Evolutionary conservation across 2,113 vertebrate genomes (phyloP).

Genomic region (Pipra filicauda): DNA sequence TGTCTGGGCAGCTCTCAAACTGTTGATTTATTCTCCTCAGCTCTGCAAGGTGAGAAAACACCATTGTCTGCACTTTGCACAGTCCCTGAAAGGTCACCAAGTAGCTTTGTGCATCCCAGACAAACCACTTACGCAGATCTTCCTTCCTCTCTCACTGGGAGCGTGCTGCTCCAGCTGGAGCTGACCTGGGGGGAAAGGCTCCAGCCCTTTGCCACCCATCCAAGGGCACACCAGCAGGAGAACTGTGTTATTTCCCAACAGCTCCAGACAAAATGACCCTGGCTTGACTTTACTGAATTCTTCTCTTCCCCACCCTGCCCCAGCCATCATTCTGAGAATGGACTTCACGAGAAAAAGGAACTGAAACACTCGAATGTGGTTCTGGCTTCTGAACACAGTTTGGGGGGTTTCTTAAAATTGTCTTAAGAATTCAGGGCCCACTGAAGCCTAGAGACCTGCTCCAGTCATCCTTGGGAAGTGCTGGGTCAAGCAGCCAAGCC

Average conservation of each 20-base stretch:
- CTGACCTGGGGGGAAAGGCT: background rate
- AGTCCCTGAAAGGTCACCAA: background rate
- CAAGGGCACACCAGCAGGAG: rapidly evolving
- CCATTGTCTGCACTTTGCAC: background rate
- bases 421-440: background rate
- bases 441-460: background rate
- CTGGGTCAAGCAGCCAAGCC: background rate
- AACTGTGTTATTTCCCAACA: background rate
- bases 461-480: background rate
- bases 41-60: background rate
- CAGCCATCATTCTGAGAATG: background rate
- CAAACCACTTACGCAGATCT: background rate
- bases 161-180: background rate
- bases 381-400: background rate
- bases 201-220: background rate
- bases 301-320: background rate
- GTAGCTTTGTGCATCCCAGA: background rate
- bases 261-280: background rate
- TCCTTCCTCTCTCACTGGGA: background rate
- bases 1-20: background rate
- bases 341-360: background rate
- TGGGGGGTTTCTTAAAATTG: background rate
- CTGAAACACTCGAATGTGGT: background rate
- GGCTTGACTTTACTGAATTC: background rate
- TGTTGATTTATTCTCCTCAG: background rate